Base-by-base conservation (phyloP, 1,140 invertebrate genomes). In the Procambarus virginalis region DNA sequence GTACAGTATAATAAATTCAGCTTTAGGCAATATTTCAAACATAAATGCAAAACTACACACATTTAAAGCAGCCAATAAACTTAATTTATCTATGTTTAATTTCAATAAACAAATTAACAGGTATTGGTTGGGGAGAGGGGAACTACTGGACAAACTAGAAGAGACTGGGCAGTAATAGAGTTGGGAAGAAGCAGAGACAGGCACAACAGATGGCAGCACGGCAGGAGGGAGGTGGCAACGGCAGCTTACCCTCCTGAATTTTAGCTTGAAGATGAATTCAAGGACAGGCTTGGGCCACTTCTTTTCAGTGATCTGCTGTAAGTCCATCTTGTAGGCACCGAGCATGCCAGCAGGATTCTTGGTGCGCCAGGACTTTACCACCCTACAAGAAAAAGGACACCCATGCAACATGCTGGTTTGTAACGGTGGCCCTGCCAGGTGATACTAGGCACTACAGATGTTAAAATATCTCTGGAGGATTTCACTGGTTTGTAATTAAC, bases 191-290 rank as follows among this genome's bases (percentile, higher is more conserved):
- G 55, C 45, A 64, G 77, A 46, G 34, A 83, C 60, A 79, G 68
- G 73, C 80, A 84, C 70, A 80, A 55, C 64, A 34, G 45, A 48
- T 48, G 58, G 82, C 12, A 88, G 75, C 17, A 48, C 68, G 84
- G 49, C 49, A 84, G 60, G 58, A 14, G 68, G 55, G 20, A 77
- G 64, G 82, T 55, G 55, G 73, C 55, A 92, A 22, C 49, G 60
- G 82, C 79, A 91, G 77, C 94, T 95, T 95, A 97, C 97, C 96
- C 97, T 97, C 86, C 89, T 87, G 81, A 96, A 97, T n/a, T 96
- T 96, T 92, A 98, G 95, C 94, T 98, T 98, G 95, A 97, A 98
- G 93, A 97, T 96, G 95, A 98, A 96, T 94, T 98, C 98, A 77
- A 98, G 95, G 92, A 98, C 95, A 70, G 96, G 95, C 93, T 97